Evolutionary conservation across 2,888 invertebrate species (phyloP).

Genomic region (Cantharis lateralis): DNA sequence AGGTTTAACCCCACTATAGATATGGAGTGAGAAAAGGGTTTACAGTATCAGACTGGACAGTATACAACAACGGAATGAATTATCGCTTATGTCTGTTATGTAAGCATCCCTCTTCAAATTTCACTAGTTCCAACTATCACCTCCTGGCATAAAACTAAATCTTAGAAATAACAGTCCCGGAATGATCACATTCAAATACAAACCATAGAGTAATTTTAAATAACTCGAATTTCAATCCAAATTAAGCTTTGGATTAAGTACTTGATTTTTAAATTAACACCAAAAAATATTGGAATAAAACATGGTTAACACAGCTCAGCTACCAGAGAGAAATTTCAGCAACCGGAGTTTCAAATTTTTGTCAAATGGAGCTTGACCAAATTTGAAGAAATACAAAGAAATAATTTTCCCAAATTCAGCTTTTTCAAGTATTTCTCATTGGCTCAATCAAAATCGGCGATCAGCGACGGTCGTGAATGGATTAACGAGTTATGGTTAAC

Average conservation of each 20-base stretch:
- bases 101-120: conserved; percentile 3
- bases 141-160: not conserved
- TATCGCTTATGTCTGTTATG: conserved; percentile 1
- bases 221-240: not conserved
- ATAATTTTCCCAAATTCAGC: too few relatives aligned
- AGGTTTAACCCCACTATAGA: not conserved
- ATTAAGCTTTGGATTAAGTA: not conserved
- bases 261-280: not conserved
- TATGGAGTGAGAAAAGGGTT: conserved; percentile 1
- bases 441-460: too few relatives aligned
- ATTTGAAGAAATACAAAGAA: too few relatives aligned
- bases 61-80: not conserved
- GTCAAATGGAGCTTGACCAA: too few relatives aligned
- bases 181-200: not conserved
- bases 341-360: too few relatives aligned
- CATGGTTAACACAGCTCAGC: too few relatives aligned
- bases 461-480: too few relatives aligned
- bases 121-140: not conserved
- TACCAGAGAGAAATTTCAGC: too few relatives aligned
- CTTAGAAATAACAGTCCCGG: not conserved
- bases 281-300: too few relatives aligned
- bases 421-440: too few relatives aligned
- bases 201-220: not conserved
- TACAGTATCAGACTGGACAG: not conserved
- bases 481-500: too few relatives aligned